phyloP scores from a whole-genome alignment of 2,888 invertebrate species.

The Agrotis segetum region DNA sequence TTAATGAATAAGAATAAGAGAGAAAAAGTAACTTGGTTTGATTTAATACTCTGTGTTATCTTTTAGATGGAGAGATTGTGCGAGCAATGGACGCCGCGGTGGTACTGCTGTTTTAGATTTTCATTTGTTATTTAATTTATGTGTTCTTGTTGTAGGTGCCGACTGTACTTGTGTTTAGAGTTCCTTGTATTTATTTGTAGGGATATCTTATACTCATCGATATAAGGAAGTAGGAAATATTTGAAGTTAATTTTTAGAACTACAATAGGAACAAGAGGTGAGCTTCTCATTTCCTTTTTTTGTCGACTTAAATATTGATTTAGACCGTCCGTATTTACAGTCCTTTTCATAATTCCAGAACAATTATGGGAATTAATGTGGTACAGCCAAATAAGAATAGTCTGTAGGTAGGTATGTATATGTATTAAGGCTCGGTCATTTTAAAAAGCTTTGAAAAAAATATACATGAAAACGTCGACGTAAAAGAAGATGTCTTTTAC shows the following conservation, averaged over 20 bases:
- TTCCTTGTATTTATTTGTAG: slow-evolving; percentile 4
- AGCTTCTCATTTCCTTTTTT: no score
- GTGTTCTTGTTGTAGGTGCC: slow-evolving; percentile 31
- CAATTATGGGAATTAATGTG: no score
- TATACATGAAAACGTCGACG: no score
- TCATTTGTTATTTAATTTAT: slow-evolving; percentile 59
- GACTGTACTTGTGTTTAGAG: slow-evolving; percentile 23
- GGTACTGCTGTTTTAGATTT: slow-evolving; percentile 56
- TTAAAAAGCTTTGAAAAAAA: no score
- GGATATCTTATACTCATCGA: background rate
- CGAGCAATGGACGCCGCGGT: slow-evolving; percentile 43
- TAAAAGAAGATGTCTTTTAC: no score
- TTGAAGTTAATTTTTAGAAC: background rate
- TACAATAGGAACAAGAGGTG: no score
- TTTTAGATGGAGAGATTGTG: slow-evolving; percentile 74
- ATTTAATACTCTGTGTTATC: slow-evolving; percentile 84
- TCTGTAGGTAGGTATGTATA: no score
- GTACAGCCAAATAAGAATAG: no score
- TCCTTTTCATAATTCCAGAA: background rate
- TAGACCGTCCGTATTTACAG: no score
- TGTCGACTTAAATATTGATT: background rate
- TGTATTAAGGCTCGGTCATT: no score
- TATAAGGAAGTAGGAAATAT: background rate
- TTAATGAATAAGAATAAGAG: slow-evolving; percentile 88
- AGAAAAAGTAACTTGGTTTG: slow-evolving; percentile 85